Conservation (phyloP, 1,140 invertebrate species). For the Dreissena polymorpha region DNA sequence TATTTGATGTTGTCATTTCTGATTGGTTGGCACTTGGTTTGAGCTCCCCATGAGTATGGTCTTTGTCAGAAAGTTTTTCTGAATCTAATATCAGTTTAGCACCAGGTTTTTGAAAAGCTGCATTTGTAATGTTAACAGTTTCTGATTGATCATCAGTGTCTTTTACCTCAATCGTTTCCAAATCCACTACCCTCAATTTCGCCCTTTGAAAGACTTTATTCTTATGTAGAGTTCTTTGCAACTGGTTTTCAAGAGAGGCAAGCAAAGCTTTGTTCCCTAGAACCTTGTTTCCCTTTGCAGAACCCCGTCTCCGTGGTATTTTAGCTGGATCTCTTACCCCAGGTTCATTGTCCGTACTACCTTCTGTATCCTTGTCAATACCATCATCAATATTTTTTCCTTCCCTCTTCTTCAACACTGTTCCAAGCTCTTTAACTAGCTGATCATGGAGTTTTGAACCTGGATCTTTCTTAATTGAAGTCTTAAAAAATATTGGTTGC, state of each 20-base stretch:
- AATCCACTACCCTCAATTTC: slow-evolving; percentile 40
- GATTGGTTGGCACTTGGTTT: slow-evolving; percentile 26
- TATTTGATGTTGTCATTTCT: slow-evolving; percentile 17
- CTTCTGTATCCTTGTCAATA: slow-evolving; percentile 36
- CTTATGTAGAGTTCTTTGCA: slow-evolving; percentile 60
- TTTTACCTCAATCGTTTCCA: slow-evolving; percentile 38
- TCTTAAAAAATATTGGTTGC: slow-evolving; percentile 70
- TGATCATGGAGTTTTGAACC: slow-evolving; percentile 72
- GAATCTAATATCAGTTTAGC: slow-evolving; percentile 33
- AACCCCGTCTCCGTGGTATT: slow-evolving; percentile 28
- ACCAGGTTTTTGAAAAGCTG: background rate
- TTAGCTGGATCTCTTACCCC: slow-evolving; percentile 10
- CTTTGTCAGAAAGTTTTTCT: background rate
- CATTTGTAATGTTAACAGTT: background rate
- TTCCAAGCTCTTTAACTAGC: slow-evolving; percentile 67
- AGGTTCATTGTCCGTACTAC: slow-evolving; percentile 53
- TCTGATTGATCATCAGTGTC: slow-evolving; percentile 18
- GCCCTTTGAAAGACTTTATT: slow-evolving; percentile 43
- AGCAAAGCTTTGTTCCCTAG: slow-evolving; percentile 70
- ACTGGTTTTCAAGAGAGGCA: slow-evolving; percentile 69
- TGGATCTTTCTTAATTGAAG: slow-evolving; percentile 69
- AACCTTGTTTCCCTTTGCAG: slow-evolving; percentile 58
- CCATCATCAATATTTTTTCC: background rate
- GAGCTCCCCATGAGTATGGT: slow-evolving; percentile 12
- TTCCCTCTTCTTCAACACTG: slow-evolving; percentile 36